A percentile compares a stretch with the other conserved stretches of the same genome.
phyloP scores from a whole-genome alignment of 2,113 vertebrate species.

The Lanius collurio region DNA sequence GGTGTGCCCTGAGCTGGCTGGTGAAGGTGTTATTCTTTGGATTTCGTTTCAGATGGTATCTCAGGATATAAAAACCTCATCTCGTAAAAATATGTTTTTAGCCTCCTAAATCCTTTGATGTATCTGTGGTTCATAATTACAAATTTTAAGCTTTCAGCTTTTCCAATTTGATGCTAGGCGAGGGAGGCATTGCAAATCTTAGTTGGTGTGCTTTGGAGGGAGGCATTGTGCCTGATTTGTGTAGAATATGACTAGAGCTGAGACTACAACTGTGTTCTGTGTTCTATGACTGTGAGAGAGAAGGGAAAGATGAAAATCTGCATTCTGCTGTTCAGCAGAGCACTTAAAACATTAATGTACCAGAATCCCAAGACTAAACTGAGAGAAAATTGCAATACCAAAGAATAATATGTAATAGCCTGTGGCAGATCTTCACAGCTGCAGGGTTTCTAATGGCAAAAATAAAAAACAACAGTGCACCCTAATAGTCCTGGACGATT shows the following conservation, averaged over 20 bases:
- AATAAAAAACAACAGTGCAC: background rate
- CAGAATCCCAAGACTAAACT: background rate
- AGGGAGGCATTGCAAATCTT: background rate
- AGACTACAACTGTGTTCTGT: background rate
- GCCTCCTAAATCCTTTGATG: background rate
- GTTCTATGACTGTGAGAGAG: background rate
- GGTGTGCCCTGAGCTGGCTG: background rate
- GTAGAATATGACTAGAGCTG: background rate
- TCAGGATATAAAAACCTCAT: background rate
- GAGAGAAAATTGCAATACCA: background rate
- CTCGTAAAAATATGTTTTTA: background rate
- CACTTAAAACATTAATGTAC: background rate
- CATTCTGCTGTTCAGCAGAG: background rate
- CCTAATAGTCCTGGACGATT: background rate
- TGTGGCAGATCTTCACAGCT: background rate
- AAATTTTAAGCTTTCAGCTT: background rate
- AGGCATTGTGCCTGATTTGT: background rate
- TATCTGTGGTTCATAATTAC: background rate
- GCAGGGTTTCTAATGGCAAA: background rate
- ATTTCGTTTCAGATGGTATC: background rate
- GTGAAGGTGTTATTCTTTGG: background rate
- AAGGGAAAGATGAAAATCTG: background rate
- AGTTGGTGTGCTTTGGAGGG: background rate
- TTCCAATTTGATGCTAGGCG: constrained; percentile 2
- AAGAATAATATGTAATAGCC: background rate